These are phyloP conservation scores for Cichlasoma orientale DNA, from an alignment of 2,797 vertebrate genomes.

Conservation along the genomic window DNA sequence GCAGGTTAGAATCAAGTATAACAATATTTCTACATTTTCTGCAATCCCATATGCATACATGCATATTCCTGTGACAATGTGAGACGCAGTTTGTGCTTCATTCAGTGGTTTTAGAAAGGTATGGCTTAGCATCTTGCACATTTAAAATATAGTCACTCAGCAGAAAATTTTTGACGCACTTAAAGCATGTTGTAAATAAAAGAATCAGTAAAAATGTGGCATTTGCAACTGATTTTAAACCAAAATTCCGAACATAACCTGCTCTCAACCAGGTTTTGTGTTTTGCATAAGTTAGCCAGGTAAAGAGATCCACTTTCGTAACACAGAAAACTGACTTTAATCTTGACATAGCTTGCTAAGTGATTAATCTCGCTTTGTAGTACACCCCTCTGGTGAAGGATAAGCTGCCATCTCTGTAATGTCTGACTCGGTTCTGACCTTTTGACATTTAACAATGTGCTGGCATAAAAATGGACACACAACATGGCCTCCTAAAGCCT, in stretches of 20 bases:
- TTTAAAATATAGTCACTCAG: neutral
- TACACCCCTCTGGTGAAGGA: constrained; percentile 19
- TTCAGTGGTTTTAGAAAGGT: neutral
- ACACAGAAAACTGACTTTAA: neutral
- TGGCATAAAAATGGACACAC: constrained; percentile 10
- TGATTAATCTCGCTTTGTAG: neutral
- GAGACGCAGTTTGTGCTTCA: neutral
- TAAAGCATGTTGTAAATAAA: neutral
- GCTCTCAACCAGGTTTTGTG: too few relatives aligned
- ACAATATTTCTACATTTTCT: neutral
- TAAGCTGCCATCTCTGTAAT: constrained; percentile 31
- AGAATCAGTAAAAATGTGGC: neutral
- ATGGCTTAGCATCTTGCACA: neutral
- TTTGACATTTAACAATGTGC: constrained; percentile 28
- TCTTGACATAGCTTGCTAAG: neutral
- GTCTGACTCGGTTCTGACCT: neutral
- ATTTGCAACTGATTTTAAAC: neutral
- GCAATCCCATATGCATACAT: neutral
- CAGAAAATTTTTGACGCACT: neutral
- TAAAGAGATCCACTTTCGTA: neutral
- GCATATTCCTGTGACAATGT: neutral
- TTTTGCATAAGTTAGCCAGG: neutral
- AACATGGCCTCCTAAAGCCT: neutral
- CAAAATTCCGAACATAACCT: too few relatives aligned
- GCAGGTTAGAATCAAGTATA: neutral